These are phyloP conservation scores for Corythornis vintsioides DNA, from an alignment of 2,113 vertebrate genomes.

Conservation along the genomic window DNA sequence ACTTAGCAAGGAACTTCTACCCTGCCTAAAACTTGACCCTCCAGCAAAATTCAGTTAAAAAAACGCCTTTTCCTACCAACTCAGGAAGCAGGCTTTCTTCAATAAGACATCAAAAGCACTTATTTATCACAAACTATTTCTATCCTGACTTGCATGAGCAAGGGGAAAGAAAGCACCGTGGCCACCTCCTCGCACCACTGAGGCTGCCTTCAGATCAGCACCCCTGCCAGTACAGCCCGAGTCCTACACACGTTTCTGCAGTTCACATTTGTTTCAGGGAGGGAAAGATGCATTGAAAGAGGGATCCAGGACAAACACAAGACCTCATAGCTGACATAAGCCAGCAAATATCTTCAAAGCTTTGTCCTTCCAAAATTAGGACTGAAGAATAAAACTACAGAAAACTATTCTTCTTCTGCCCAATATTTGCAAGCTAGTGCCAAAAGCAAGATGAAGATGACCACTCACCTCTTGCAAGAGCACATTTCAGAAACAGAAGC, in stretches of 20 bases:
- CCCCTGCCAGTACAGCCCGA: neutral
- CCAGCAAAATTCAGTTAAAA: neutral
- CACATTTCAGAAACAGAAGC: neutral
- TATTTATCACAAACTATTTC: neutral
- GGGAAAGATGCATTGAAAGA: neutral
- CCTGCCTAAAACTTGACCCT: neutral
- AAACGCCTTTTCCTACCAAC: neutral
- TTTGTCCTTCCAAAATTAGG: neutral
- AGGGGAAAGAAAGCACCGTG: accelerated
- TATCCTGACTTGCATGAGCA: neutral
- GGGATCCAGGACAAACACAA: neutral
- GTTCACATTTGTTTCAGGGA: neutral
- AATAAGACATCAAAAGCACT: neutral
- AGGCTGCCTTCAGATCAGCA: accelerated
- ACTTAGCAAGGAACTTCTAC: neutral
- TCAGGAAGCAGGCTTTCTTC: neutral
- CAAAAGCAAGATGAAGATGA: neutral
- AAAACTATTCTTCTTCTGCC: neutral
- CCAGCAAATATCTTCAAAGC: neutral
- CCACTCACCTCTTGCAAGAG: neutral
- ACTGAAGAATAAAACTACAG: neutral
- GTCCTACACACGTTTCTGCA: neutral
- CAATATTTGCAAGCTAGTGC: neutral
- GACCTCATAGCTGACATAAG: neutral
- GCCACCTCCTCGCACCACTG: neutral